phyloP scores from a whole-genome alignment of 2,797 vertebrate genomes.

The Cuculus canorus region DNA sequence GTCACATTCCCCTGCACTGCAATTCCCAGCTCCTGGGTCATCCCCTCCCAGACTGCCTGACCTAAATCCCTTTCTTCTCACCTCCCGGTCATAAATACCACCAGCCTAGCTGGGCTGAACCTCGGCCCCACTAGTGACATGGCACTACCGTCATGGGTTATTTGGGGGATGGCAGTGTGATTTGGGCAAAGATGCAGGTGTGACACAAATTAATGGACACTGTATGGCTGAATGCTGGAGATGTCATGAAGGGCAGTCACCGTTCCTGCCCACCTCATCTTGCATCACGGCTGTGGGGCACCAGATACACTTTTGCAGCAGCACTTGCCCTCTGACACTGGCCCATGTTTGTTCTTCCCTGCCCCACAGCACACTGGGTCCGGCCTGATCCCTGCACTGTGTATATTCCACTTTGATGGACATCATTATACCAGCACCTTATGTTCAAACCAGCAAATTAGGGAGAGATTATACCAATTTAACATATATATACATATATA shows the following conservation, averaged over 20 bases:
- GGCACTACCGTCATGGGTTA: fast-evolving
- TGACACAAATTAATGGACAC: neutral
- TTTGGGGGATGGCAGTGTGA: neutral
- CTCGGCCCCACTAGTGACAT: neutral
- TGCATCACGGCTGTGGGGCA: fast-evolving
- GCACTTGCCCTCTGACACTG: neutral
- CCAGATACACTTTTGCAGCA: neutral
- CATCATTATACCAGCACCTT: fast-evolving
- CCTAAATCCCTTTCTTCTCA: constrained; percentile 13
- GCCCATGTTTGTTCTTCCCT: fast-evolving
- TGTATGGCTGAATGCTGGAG: fast-evolving
- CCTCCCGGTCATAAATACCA: neutral
- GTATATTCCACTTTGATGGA: neutral
- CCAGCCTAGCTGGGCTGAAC: neutral
- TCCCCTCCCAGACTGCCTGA: constrained; percentile 3
- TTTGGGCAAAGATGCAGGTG: too few relatives aligned
- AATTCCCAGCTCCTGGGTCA: neutral
- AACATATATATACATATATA: fast-evolving
- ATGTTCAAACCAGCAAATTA: neutral
- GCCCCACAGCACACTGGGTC: fast-evolving
- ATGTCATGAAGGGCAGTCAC: fast-evolving
- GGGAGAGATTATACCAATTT: fast-evolving
- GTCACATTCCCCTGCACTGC: neutral
- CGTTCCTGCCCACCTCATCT: neutral
- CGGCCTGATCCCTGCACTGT: neutral